Conservation (phyloP, 2,113 vertebrate species). For the Callipepla californica region DNA sequence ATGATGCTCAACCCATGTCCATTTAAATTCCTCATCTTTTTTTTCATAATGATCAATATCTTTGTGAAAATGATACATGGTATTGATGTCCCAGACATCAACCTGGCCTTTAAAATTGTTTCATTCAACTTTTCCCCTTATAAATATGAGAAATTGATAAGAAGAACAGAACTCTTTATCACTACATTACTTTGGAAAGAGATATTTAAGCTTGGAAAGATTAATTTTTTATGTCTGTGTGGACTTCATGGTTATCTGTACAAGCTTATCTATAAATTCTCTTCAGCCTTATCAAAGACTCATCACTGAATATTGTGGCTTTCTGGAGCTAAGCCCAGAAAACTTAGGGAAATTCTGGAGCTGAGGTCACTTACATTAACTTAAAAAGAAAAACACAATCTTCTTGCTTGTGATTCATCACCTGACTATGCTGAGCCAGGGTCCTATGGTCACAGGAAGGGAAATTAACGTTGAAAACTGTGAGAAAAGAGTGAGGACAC, state of each 20-base stretch:
- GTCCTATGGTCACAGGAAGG: neutral
- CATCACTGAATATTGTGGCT: neutral
- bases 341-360: neutral
- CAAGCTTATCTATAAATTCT: neutral
- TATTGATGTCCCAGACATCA: neutral
- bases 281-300: neutral
- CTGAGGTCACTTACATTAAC: neutral
- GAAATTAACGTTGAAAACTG: neutral
- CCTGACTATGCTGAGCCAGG: neutral
- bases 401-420: conserved; percentile 6
- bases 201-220: neutral
- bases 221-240: neutral
- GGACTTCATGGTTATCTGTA: neutral
- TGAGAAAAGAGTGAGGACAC: neutral
- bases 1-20: neutral
- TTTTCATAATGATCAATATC: neutral
- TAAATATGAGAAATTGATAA: neutral
- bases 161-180: neutral
- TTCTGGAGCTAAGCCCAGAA: neutral
- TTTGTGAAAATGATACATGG: neutral
- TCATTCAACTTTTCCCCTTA: neutral
- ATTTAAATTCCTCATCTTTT: neutral
- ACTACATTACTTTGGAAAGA: neutral
- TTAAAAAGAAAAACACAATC: neutral
- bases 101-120: accelerated